These are phyloP conservation scores for Eurosta solidaginis DNA, from an alignment of 1,140 invertebrate genomes.

Conservation along the genomic window DNA sequence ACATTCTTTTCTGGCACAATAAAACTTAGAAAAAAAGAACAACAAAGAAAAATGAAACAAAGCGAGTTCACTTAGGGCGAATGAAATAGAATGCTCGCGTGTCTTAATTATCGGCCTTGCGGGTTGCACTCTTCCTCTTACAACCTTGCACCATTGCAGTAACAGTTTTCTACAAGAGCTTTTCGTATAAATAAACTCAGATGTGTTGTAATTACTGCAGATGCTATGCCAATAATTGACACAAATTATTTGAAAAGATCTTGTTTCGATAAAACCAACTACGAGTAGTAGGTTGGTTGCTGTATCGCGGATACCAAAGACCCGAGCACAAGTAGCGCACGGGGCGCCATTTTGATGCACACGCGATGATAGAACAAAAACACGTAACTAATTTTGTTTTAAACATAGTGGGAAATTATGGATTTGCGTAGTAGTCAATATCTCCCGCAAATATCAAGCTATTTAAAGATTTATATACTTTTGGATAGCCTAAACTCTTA, in stretches of 20 bases:
- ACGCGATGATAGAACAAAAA: too few relatives aligned
- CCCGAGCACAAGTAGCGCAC: too few relatives aligned
- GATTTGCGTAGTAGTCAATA: too few relatives aligned
- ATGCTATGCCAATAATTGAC: not conserved
- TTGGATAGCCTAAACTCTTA: too few relatives aligned
- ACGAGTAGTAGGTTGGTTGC: not conserved
- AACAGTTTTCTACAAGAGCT: not conserved
- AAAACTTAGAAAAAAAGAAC: not conserved
- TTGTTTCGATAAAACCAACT: not conserved
- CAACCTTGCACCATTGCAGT: not conserved
- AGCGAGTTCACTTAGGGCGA: not conserved
- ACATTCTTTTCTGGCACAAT: conserved; percentile 6
- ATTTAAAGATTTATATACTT: too few relatives aligned
- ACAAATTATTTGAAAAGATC: not conserved
- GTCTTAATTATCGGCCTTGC: not conserved
- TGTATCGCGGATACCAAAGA: too few relatives aligned
- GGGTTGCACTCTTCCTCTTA: not conserved
- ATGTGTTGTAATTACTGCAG: not conserved
- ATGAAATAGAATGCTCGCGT: not conserved
- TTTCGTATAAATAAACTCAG: too few relatives aligned
- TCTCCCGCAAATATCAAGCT: too few relatives aligned
- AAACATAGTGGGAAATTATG: too few relatives aligned
- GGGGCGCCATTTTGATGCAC: too few relatives aligned
- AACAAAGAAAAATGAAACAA: not conserved
- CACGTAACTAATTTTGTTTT: too few relatives aligned